These are phyloP conservation scores for Mellivora capensis DNA, from an alignment of 2,113 vertebrate genomes.

Conservation along the genomic window DNA sequence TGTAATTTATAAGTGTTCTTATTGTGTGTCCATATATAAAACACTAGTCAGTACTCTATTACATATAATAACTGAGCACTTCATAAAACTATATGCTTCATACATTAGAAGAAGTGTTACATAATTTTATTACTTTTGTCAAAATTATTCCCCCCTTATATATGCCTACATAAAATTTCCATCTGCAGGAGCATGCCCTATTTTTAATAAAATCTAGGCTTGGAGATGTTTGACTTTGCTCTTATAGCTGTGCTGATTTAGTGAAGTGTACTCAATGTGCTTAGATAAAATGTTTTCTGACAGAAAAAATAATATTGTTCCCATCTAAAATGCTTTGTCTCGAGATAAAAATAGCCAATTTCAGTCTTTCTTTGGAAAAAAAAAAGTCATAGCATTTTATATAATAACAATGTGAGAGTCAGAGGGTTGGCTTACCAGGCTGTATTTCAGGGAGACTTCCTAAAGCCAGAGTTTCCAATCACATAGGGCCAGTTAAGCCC, in stretches of 20 bases:
- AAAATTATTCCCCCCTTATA: neutral
- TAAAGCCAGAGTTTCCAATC: conserved; percentile 36
- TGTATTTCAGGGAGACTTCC: conserved; percentile 33
- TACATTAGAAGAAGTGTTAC: neutral
- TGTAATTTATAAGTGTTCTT: neutral
- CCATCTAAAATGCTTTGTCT: conserved; percentile 57
- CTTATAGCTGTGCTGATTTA: conserved; percentile 55
- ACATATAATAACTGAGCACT: neutral
- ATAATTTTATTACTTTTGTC: neutral
- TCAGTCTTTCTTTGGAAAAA: conserved; percentile 1
- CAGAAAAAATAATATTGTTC: conserved; percentile 62
- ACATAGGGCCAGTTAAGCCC: neutral
- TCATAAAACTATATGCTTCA: neutral
- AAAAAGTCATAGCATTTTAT: conserved; percentile 36
- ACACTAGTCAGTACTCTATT: neutral
- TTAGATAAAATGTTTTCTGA: conserved; percentile 74
- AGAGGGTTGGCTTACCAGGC: conserved; percentile 1
- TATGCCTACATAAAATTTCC: neutral
- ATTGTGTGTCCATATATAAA: neutral
- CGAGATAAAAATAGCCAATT: conserved; percentile 52
- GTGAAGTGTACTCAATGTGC: conserved; percentile 51
- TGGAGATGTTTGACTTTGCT: conserved; percentile 47
- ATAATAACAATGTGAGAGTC: conserved; percentile 25
- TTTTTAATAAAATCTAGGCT: conserved; percentile 51
- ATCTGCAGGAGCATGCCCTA: neutral